Conservation (phyloP, 64 coral and sea anemone genomes). For the Cladopsammia gracilis region DNA sequence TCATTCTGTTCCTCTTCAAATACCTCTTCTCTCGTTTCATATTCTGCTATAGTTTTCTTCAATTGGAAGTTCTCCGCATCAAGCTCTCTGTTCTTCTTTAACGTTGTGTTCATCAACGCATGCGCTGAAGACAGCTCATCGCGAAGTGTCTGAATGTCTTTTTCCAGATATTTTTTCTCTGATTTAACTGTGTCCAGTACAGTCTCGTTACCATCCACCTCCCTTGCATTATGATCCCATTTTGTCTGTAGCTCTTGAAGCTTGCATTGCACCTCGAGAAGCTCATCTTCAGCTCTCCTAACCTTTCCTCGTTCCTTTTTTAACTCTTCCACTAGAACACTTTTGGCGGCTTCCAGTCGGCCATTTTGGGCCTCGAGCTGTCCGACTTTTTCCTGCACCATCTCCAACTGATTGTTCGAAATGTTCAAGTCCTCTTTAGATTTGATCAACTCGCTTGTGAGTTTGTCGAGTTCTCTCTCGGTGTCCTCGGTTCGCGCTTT, state of each 20-base stretch:
- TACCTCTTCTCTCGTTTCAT: slow-evolving; percentile 8
- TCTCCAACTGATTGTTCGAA: neutral
- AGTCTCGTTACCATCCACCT: neutral
- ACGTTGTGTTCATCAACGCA: slow-evolving; percentile 12
- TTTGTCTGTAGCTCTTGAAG: slow-evolving; percentile 15
- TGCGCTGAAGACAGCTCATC: slow-evolving; percentile 32
- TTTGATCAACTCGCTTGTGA: neutral
- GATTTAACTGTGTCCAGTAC: slow-evolving; percentile 12
- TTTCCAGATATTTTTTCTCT: slow-evolving; percentile 38
- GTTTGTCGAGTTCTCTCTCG: neutral
- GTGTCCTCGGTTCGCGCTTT: neutral
- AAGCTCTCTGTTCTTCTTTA: slow-evolving; percentile 35
- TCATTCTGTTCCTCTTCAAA: neutral
- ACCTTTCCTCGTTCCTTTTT: neutral
- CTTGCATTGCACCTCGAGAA: slow-evolving; percentile 25
- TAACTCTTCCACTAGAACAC: neutral
- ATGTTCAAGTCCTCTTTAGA: neutral
- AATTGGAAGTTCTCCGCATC: slow-evolving; percentile 28
- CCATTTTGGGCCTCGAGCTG: slow-evolving; percentile 25
- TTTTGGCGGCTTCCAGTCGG: neutral
- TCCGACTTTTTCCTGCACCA: neutral
- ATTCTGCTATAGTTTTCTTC: slow-evolving; percentile 23
- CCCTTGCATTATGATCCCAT: slow-evolving; percentile 34
- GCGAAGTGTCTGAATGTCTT: slow-evolving; percentile 8
- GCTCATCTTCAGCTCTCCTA: slow-evolving; percentile 25